These are phyloP conservation scores for Danionella dracula DNA, from an alignment of 2,797 vertebrate species.

Conservation along the genomic window DNA sequence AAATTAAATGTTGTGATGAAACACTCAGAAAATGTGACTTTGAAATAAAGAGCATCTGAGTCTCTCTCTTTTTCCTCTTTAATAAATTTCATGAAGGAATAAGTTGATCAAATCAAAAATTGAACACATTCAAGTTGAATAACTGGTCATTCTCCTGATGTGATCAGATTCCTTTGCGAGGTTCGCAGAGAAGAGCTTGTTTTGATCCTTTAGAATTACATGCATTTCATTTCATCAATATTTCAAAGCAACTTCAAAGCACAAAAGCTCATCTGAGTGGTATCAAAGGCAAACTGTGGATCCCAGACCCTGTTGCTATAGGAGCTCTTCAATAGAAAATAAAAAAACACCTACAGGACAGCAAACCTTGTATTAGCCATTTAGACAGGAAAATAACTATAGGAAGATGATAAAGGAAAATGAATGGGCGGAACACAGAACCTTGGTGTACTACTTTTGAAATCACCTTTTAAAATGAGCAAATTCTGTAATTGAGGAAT, in stretches of 20 bases:
- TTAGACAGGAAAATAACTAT: background rate
- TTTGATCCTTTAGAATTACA: background rate
- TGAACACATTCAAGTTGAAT: too few species aligned
- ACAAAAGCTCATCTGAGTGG: background rate
- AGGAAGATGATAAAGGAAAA: too few species aligned
- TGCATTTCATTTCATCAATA: background rate
- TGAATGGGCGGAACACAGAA: background rate
- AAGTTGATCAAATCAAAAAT: too few species aligned
- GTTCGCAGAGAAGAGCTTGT: background rate
- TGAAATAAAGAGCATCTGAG: too few species aligned
- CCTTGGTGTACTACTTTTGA: background rate
- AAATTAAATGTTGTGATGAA: too few species aligned
- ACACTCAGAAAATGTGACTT: too few species aligned
- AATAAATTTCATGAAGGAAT: too few species aligned
- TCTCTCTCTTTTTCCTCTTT: too few species aligned
- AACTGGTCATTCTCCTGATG: too few species aligned
- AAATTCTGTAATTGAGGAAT: too few species aligned
- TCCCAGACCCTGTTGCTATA: background rate
- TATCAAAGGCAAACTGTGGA: background rate
- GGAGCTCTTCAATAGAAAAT: background rate
- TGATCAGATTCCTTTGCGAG: too few species aligned
- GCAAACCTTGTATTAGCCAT: background rate
- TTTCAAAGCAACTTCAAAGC: background rate
- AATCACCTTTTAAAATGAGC: too few species aligned
- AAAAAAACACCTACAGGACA: background rate